Conservation (phyloP, 1,140 invertebrate species). For the Cydia pomonella region DNA sequence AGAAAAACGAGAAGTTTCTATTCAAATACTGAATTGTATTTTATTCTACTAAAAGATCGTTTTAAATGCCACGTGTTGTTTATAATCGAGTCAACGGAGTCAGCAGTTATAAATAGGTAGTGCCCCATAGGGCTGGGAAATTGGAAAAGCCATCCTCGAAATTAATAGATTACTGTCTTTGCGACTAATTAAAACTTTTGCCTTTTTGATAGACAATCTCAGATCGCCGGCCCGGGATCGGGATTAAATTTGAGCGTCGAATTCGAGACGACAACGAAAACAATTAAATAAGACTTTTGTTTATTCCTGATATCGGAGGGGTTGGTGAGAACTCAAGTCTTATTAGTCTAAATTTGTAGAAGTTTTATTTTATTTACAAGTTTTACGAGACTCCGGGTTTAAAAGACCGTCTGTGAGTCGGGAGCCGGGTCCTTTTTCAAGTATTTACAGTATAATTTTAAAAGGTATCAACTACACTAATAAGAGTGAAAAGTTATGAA, state of each 20-base stretch:
- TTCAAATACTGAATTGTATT: no score
- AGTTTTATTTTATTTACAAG: background rate
- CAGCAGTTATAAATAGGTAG: conserved; percentile 9
- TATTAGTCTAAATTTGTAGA: background rate
- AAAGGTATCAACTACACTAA: no score
- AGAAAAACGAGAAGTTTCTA: no score
- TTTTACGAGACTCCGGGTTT: background rate
- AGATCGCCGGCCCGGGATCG: conserved; percentile 11
- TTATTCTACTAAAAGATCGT: background rate
- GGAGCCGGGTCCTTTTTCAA: no score
- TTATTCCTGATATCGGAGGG: conserved; percentile 25
- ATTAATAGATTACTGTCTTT: conserved; percentile 30
- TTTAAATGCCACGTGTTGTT: background rate
- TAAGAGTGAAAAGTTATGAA: no score
- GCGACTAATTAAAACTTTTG: conserved; percentile 30
- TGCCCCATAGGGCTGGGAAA: background rate
- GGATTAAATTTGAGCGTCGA: conserved; percentile 31
- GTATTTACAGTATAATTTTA: no score
- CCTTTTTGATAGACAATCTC: conserved; percentile 30
- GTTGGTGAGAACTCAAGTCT: background rate
- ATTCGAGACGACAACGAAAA: conserved; percentile 29
- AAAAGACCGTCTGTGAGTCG: background rate
- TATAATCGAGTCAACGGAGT: background rate
- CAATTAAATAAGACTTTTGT: conserved; percentile 30
- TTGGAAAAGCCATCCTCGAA: background rate